Evolutionary conservation across 2,113 vertebrate genomes (phyloP), one percentile per base, ranked within the genome.

Genomic region (Litocranius walleri): DNA sequence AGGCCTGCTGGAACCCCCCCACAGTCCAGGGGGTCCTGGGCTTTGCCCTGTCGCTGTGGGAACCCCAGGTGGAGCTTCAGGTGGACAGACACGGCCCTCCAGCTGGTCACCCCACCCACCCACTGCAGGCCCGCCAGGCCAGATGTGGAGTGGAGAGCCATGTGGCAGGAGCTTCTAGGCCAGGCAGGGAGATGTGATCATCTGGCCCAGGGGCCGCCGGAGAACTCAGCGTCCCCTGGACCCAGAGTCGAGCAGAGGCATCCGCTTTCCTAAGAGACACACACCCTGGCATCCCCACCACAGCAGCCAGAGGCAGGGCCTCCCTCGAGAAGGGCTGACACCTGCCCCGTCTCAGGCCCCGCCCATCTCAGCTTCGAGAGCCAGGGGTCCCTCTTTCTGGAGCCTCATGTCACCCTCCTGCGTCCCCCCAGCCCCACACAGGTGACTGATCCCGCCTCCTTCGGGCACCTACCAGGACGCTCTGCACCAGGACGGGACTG

Each of bases 401-500:
- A 21, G 50, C 77, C 30, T 3, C 33, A 15, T 3, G 2, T 54
- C n/a, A 1, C 74, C 74, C 21, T 13, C 48, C 29, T 25, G 23
- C 30, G 0, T 7, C 5, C 67, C 29, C 67, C 17, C 15, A 40
- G 0, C 10, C 14, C 43, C 7, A 7, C 36, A 2, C n/a, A 11
- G 3, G 30, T 5, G 43, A 48, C 36, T 3, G 4, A 6, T n/a
- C 54, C 45, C 1, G n/a, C n/a, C 78, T 2, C 29, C 11, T 77
- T 56, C 11, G 2, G 45, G 4, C 23, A 21, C 1, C 61, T 45
- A 33, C 50, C 40, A 6, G 43, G 48, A 5, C 0, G 29, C 21
- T 30, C 61, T 8, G 5, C 1, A 6, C 7, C 21, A 12, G 80
- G 30, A 0, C 6, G 0, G 48, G 80, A 7, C 0, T 1, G n/a